Evolutionary conservation across 2,113 vertebrate species (phyloP).

Genomic region (Callopanchax toddi): DNA sequence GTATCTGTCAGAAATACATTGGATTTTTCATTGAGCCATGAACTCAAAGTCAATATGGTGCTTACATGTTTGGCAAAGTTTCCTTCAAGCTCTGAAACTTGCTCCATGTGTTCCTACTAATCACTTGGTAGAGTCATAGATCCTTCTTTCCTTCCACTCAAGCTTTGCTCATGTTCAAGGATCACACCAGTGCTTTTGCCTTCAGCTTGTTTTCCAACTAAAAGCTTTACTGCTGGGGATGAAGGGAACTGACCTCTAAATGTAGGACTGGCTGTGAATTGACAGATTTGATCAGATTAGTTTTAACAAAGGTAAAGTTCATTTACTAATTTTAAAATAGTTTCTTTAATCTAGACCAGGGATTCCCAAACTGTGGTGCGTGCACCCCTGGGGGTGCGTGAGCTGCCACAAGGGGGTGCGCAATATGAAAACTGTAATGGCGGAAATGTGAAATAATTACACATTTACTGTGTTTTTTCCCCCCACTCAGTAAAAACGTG

Average conservation of each 20-base stretch:
- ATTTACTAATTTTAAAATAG: not conserved
- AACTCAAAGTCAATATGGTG: constrained; percentile 18
- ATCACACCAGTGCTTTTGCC: not conserved
- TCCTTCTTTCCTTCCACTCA: not conserved
- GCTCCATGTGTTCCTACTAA: constrained; percentile 34
- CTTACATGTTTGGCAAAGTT: constrained; percentile 18
- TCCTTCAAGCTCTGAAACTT: constrained; percentile 20
- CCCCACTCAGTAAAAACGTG: too few species aligned
- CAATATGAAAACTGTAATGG: too few species aligned
- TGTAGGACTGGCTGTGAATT: not conserved
- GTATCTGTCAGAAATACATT: constrained; percentile 8
- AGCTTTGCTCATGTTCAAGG: constrained; percentile 17
- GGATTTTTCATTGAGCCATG: constrained; percentile 11
- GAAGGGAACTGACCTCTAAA: not conserved
- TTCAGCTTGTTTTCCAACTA: constrained; percentile 1
- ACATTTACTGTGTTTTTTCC: too few species aligned
- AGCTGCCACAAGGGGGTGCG: too few species aligned
- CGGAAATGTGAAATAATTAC: too few species aligned
- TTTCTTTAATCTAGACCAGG: too few species aligned
- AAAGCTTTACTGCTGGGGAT: not conserved
- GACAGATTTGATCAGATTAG: not conserved
- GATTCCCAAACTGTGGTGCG: too few species aligned
- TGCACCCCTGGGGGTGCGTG: too few species aligned
- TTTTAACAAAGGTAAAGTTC: not conserved
- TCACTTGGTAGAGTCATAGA: constrained; percentile 18